These are phyloP conservation scores for Zhengitettix transpicula DNA, from an alignment of 2,888 invertebrate genomes.

Conservation along the genomic window DNA sequence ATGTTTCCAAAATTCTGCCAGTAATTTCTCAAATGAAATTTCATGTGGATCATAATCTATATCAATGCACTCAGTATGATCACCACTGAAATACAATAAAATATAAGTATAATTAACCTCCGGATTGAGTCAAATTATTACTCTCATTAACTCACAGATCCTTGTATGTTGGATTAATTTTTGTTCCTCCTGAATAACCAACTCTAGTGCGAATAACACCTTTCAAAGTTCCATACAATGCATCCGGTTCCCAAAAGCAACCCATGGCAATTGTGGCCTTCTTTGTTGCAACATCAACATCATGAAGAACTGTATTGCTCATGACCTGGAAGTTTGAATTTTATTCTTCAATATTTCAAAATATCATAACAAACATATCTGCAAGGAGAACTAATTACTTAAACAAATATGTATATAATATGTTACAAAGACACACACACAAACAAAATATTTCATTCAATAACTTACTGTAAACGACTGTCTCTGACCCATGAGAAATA, in stretches of 20 bases:
- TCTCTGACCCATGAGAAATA: too few species aligned
- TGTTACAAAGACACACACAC: too few species aligned
- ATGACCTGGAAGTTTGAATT: background rate
- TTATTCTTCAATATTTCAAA: background rate
- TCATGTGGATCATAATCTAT: constrained; percentile 74
- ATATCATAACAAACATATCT: too few species aligned
- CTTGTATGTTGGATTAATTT: constrained; percentile 64
- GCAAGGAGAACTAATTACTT: too few species aligned
- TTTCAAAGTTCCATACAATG: constrained; percentile 54
- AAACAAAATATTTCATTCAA: too few species aligned
- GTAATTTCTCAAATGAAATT: constrained; percentile 54
- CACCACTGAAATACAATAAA: constrained; percentile 45
- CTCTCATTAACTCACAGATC: constrained; percentile 48
- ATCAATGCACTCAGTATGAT: constrained; percentile 88
- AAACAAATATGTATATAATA: too few species aligned
- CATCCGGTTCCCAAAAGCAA: constrained; percentile 86
- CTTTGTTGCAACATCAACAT: constrained; percentile 43
- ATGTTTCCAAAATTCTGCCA: constrained; percentile 79
- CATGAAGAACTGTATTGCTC: constrained; percentile 34
- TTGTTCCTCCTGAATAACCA: constrained; percentile 81
- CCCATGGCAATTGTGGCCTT: constrained; percentile 86
- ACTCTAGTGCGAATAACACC: constrained; percentile 82
- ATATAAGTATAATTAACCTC: constrained; percentile 3
- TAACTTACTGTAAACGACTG: too few species aligned
- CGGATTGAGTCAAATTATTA: background rate